Base-by-base conservation (phyloP, 2,888 invertebrate species). In the Anticlea derivata region DNA sequence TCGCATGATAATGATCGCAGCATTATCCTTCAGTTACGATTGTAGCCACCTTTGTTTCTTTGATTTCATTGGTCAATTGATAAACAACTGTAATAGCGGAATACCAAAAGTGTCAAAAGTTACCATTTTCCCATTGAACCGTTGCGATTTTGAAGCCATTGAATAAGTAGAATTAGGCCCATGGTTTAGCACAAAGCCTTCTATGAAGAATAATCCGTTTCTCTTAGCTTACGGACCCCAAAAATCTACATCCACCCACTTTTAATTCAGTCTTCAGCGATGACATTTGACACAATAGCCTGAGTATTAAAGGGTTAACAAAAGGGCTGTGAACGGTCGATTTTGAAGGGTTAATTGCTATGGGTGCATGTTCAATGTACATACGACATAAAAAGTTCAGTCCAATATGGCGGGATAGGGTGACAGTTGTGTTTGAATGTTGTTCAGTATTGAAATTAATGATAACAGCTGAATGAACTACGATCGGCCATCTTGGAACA, bases 211-310 rank as follows among this genome's bases (percentile, higher is more conserved):
- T 17, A 35, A 29, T 5, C 7, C 6, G 8, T 23, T 13, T 35
- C 6, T 6, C 6, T 5, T 24, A 6, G 2, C 22, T 30, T 12
- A n/a, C 7, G 73, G 75, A 80, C 78, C 73, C 70, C 61, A 61
- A 75, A 79, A 64, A 61, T 63, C 53, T 50, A 66, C 56, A 69
- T 80, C 83, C 87, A 81, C 88, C 88, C 86, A 87, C 86, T 87
- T 88, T 83, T 82, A 78, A 82, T 82, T 83, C 81, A 80, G 71
- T 61, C 72, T 70, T 71, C 61, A 61, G 66, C 70, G 81, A 81
- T 84, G 88, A 89, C 89, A 89, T 86, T 88, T 88, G 88, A 89
- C 84, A 83, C 84, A 87, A 87, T 80, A 71, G 81, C 64, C 59
- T 58, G 63, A 62, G 73, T 78, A 79, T 78, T 72, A 83, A 85